phyloP scores from a whole-genome alignment of 2,888 invertebrate species.

The Norana najaformis region DNA sequence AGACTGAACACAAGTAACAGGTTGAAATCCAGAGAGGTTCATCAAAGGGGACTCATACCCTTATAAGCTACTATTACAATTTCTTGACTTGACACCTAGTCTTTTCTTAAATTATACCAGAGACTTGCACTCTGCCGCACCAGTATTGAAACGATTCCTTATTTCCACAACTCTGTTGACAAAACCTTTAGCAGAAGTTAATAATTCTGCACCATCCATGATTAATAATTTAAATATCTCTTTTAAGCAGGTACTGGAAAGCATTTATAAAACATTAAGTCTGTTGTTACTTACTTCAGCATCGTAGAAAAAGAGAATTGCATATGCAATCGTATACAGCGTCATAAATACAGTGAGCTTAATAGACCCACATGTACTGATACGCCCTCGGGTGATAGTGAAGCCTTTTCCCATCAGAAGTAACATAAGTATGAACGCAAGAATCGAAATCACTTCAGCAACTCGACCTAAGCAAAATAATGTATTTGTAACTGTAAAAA shows the following conservation, averaged over 20 bases:
- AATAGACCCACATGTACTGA: conserved; percentile 74
- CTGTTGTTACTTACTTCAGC: conserved; percentile 58
- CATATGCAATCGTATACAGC: conserved; percentile 74
- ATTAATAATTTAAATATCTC: not conserved
- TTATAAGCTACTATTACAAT: not conserved
- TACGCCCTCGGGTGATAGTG: conserved; percentile 82
- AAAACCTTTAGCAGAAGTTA: too few species aligned
- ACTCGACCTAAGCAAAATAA: conserved; percentile 70
- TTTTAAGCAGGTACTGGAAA: not conserved
- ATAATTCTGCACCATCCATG: too few species aligned
- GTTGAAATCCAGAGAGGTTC: too few species aligned
- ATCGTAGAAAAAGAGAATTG: conserved; percentile 79
- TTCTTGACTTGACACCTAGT: too few species aligned
- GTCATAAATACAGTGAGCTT: conserved; percentile 81
- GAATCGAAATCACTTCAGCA: conserved; percentile 74
- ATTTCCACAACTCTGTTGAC: too few species aligned
- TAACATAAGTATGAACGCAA: conserved; percentile 76
- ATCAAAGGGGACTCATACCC: not conserved
- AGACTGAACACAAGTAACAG: not conserved
- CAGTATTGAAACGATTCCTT: too few species aligned
- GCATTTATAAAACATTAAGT: not conserved
- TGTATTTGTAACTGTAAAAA: not conserved
- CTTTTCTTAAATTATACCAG: not conserved
- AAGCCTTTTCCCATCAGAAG: conserved; percentile 85
- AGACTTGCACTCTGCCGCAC: too few species aligned